Conservation (phyloP, 1,140 invertebrate genomes). For the Neodiprion lecontei region DNA sequence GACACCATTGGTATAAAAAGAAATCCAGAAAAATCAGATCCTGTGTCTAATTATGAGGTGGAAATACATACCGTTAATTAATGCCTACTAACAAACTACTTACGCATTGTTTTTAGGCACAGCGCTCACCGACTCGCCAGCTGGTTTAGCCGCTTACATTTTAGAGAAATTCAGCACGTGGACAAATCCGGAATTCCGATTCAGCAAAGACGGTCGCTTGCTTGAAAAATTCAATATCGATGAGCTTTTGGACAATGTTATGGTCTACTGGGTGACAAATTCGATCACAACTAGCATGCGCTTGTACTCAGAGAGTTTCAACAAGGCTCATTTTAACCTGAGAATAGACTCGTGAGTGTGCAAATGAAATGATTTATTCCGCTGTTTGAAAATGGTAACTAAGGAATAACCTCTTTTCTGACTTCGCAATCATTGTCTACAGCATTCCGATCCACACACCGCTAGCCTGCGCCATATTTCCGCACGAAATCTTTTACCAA, state of each 20-base stretch:
- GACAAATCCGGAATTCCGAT: constrained; percentile 69
- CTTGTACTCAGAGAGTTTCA: constrained; percentile 75
- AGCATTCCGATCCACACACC: constrained; percentile 70
- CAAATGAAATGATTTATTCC: not conserved
- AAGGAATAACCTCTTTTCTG: not conserved
- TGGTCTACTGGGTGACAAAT: constrained; percentile 85
- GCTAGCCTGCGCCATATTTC: constrained; percentile 70
- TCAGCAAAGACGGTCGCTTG: constrained; percentile 75
- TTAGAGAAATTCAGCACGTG: constrained; percentile 86
- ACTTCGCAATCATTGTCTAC: constrained; percentile 33
- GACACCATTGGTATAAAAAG: constrained; percentile 79
- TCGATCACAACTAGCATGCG: constrained; percentile 79
- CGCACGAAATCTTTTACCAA: constrained; percentile 67
- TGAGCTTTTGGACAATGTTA: constrained; percentile 86
- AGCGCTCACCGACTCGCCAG: constrained; percentile 71
- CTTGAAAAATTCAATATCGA: constrained; percentile 70
- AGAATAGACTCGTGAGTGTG: constrained; percentile 61
- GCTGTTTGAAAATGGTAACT: not conserved
- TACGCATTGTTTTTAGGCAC: constrained; percentile 58
- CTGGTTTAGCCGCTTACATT: constrained; percentile 81
- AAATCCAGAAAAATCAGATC: not conserved
- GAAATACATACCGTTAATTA: not conserved
- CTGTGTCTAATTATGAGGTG: not conserved
- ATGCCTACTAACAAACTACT: constrained; percentile 15
- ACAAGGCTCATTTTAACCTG: constrained; percentile 45